Evolutionary conservation across 2,797 vertebrate genomes (phyloP).

Genomic region (Mus spretus): DNA sequence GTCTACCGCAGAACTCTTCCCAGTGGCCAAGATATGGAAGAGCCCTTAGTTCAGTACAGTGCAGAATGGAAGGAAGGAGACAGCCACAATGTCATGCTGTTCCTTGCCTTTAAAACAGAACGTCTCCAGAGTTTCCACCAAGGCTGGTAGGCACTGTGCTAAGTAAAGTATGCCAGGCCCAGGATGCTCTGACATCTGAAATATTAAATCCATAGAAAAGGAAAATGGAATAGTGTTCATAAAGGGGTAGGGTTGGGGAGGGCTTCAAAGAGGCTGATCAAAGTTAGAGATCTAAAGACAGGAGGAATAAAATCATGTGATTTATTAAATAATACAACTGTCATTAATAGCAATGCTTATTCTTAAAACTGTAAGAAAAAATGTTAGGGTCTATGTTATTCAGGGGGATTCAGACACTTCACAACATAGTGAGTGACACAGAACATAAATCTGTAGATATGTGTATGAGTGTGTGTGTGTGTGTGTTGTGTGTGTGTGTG

Average conservation of each 20-base stretch:
- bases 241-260: no score
- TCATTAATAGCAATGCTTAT: not conserved
- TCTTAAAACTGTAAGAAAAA: not conserved
- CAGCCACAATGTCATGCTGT: no score
- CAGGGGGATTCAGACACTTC: not conserved
- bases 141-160: not conserved
- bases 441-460: not conserved
- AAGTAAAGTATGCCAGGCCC: not conserved
- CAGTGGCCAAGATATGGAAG: not conserved
- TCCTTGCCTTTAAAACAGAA: not conserved
- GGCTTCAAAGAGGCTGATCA: not conserved
- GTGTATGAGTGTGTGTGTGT: not conserved
- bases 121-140: no score
- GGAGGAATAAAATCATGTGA: not conserved
- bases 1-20: no score
- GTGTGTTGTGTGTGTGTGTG: not conserved
- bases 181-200: not conserved
- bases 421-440: not conserved
- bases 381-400: not conserved
- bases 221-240: not conserved
- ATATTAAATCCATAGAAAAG: not conserved
- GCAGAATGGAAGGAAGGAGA: no score
- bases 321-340: not conserved
- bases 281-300: not conserved
- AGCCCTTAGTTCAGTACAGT: fast-evolving